A percentile compares a stretch with the other conserved stretches of the same genome.
Conservation (phyloP, 2,797 vertebrate genomes). For the Pantherophis vulpinus region DNA sequence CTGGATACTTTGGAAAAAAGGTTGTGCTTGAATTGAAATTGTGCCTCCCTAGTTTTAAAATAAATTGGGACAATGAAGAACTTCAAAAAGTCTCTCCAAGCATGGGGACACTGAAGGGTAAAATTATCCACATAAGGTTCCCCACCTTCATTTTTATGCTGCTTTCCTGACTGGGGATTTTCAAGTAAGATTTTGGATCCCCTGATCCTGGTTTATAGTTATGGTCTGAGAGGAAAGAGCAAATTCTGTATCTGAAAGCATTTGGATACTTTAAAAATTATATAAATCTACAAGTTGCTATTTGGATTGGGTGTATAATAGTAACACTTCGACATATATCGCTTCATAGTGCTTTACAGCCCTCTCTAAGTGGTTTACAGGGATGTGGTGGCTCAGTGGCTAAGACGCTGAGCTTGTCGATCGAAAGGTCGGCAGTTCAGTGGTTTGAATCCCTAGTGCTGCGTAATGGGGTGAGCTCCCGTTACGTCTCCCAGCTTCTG, state of each 20-base stretch:
- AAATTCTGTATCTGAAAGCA: not conserved
- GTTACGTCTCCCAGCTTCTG: too few species aligned
- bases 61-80: not conserved
- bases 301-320: not conserved
- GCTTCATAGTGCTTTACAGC: too few species aligned
- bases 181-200: not conserved
- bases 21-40: not conserved
- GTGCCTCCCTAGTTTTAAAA: not conserved
- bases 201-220: not conserved
- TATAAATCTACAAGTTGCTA: not conserved
- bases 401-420: too few species aligned
- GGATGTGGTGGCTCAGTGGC: too few species aligned
- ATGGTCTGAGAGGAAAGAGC: not conserved
- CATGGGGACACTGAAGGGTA: not conserved
- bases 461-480: too few species aligned
- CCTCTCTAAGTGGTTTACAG: too few species aligned
- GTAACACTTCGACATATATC: too few species aligned
- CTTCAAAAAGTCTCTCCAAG: not conserved
- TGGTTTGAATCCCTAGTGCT: too few species aligned
- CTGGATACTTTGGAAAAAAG: not conserved
- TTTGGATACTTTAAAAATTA: not conserved
- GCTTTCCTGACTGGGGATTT: not conserved
- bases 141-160: not conserved
- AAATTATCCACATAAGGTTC: not conserved
- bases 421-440: too few species aligned